Evolutionary conservation across 1,140 invertebrate genomes (phyloP).

Genomic region (Brachionus paranguensis): DNA sequence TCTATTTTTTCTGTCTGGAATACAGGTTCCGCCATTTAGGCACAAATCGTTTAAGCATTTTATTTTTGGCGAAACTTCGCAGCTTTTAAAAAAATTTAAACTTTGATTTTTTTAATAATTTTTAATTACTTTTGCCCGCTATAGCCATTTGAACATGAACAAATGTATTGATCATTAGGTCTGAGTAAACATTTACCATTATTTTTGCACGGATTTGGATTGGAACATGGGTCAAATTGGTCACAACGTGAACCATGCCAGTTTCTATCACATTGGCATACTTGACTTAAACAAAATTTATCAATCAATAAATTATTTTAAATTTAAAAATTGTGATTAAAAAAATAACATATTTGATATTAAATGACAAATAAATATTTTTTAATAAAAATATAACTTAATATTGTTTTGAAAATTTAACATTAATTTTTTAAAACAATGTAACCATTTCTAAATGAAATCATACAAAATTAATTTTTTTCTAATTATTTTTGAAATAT

Average conservation of each 20-base stretch:
- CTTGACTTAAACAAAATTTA: neutral
- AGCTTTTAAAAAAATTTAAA: neutral
- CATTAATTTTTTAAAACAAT: too few relatives aligned
- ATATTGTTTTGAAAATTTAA: too few relatives aligned
- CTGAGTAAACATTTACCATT: neutral
- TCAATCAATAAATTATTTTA: neutral
- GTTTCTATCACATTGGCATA: constrained; percentile 40
- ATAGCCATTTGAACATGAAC: constrained; percentile 7
- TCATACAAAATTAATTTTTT: too few relatives aligned
- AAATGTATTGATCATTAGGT: neutral
- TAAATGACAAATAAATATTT: too few relatives aligned
- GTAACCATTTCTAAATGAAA: too few relatives aligned
- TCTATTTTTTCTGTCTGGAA: constrained; percentile 55
- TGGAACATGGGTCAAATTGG: constrained; percentile 79
- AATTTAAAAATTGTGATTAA: too few relatives aligned
- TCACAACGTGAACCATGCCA: constrained; percentile 63
- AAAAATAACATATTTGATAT: too few relatives aligned
- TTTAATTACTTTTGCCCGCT: neutral
- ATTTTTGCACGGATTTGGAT: constrained; percentile 21
- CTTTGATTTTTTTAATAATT: neutral
- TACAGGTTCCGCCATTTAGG: constrained; percentile 91
- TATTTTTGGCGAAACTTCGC: neutral
- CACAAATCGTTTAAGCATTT: constrained; percentile 60
- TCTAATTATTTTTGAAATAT: too few relatives aligned
- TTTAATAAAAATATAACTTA: too few relatives aligned